Conservation (phyloP, 2,113 vertebrate species). For the Electrona antarctica region DNA sequence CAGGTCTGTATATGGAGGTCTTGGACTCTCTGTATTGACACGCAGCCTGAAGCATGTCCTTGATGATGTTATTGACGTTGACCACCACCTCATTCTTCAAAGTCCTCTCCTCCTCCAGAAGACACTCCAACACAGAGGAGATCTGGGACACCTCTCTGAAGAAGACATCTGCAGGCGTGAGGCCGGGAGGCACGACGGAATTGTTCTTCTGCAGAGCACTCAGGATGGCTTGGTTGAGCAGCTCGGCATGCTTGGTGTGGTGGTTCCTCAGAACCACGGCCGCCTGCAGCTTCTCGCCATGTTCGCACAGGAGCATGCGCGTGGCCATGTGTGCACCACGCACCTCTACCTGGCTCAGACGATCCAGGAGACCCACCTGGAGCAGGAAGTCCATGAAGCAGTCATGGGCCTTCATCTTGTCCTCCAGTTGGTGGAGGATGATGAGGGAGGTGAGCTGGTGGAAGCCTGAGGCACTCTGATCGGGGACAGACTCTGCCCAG, state of each 20-base stretch:
- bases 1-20: constrained; percentile 83
- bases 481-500: constrained; percentile 97
- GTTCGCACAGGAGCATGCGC: constrained; percentile 89
- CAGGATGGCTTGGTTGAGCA: constrained; percentile 86
- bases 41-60: constrained; percentile 94
- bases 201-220: constrained; percentile 80
- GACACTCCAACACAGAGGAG: constrained; percentile 88
- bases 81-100: constrained; percentile 87
- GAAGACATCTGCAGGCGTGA: constrained; percentile 93
- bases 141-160: constrained; percentile 98
- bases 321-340: constrained; percentile 85
- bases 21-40: constrained; percentile 88
- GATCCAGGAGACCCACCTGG: constrained; percentile 89
- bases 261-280: constrained; percentile 92
- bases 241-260: constrained; percentile 84
- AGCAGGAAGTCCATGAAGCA: constrained; percentile 94
- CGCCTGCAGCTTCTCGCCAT: constrained; percentile 90
- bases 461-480: constrained; percentile 87
- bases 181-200: constrained; percentile 78
- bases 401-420: constrained; percentile 96
- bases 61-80: constrained; percentile 87
- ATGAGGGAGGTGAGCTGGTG: constrained; percentile 89
- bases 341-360: constrained; percentile 76
- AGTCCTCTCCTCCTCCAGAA: constrained; percentile 88
- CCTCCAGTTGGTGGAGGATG: constrained; percentile 95